These are phyloP conservation scores for Erpobdella octoculata DNA, from an alignment of 2,888 invertebrate species.

Conservation along the genomic window DNA sequence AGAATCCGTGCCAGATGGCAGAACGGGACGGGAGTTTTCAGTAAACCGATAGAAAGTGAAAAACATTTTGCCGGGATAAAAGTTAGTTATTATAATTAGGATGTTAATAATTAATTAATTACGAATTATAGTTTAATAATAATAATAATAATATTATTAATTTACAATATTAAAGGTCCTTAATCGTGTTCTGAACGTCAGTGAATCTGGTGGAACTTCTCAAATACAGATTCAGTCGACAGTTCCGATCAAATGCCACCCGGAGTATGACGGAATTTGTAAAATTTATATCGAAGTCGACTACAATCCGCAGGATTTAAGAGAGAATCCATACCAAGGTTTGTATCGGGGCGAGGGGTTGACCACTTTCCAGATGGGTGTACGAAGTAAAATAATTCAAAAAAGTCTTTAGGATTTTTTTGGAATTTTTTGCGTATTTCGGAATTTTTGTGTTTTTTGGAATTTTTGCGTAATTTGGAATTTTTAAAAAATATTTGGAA, in stretches of 20 bases:
- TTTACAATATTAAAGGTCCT: slow-evolving; percentile 19
- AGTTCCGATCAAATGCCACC: slow-evolving; percentile 34
- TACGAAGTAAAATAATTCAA: neutral
- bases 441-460: too few relatives aligned
- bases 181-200: slow-evolving; percentile 28
- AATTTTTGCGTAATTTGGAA: too few relatives aligned
- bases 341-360: too few relatives aligned
- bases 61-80: slow-evolving; percentile 37
- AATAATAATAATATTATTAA: neutral
- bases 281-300: slow-evolving; percentile 35
- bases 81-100: slow-evolving; percentile 23
- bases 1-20: slow-evolving; percentile 30
- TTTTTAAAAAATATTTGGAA: too few relatives aligned
- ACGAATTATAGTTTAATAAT: neutral
- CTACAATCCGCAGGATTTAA: slow-evolving; percentile 18
- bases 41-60: slow-evolving; percentile 32
- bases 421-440: too few relatives aligned
- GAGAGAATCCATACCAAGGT: neutral
- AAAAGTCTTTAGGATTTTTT: neutral
- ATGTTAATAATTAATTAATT: neutral
- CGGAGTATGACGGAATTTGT: slow-evolving; percentile 34
- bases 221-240: slow-evolving; percentile 33
- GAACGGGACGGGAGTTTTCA: slow-evolving; percentile 33
- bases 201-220: slow-evolving; percentile 32
- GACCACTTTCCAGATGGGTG: too few relatives aligned